Conservation (phyloP, 2,113 vertebrate genomes). For the Cryptomyrus ogoouensis region DNA sequence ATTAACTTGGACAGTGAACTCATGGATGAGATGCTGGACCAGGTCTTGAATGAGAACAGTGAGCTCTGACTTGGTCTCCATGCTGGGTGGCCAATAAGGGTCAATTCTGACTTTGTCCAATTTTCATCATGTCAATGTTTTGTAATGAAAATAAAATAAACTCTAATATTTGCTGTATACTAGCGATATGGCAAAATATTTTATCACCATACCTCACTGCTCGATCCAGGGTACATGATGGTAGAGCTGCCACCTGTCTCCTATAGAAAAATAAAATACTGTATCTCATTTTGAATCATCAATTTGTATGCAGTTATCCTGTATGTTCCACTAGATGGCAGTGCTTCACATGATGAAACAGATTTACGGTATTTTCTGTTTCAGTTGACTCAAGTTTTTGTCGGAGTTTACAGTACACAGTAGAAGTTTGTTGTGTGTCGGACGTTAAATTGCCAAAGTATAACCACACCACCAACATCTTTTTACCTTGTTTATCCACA, state of each 20-base stretch:
- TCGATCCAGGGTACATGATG: background rate
- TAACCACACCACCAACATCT: background rate
- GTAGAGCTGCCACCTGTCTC: background rate
- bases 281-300: background rate
- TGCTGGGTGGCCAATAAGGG: background rate
- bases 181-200: background rate
- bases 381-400: background rate
- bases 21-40: constrained; percentile 70
- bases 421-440: background rate
- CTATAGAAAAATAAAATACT: background rate
- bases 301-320: background rate
- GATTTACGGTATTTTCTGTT: background rate
- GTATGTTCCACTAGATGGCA: background rate
- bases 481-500: background rate
- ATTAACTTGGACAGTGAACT: constrained; percentile 68
- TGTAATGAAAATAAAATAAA: background rate
- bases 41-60: constrained; percentile 67
- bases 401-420: background rate
- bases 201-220: background rate
- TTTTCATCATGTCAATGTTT: background rate
- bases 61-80: background rate
- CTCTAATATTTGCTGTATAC: background rate
- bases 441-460: background rate
- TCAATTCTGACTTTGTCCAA: background rate
- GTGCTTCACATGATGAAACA: background rate